Percentiles rank a stretch among this genome's conserved stretches.
Conservation (phyloP, 2,113 vertebrate genomes). For the Lethenteron camtschaticum region DNA sequence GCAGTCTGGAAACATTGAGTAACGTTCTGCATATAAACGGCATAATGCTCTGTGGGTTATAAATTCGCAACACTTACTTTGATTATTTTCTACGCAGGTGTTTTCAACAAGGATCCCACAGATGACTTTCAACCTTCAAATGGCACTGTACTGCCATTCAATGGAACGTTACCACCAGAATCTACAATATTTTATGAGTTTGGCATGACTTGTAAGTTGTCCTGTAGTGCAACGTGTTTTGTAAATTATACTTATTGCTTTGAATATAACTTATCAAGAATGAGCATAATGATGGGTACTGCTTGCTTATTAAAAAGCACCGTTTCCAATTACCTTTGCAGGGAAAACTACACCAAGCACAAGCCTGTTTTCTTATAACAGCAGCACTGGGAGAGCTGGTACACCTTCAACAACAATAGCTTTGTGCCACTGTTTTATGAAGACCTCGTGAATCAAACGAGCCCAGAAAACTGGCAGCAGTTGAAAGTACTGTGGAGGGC, state of each 20-base stretch:
- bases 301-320: too few relatives aligned
- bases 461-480: conserved; percentile 7
- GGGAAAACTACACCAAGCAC: conserved; percentile 10
- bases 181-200: conserved; percentile 11
- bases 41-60: too few relatives aligned
- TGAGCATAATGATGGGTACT: too few relatives aligned
- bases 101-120: conserved; percentile 11
- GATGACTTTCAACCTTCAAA: conserved; percentile 12
- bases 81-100: conserved; percentile 6
- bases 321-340: conserved; percentile 2
- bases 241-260: neutral
- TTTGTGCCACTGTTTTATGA: conserved; percentile 14
- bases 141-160: conserved; percentile 10
- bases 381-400: conserved; percentile 10
- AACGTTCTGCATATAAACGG: too few relatives aligned
- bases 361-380: conserved; percentile 12
- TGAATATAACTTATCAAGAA: too few relatives aligned
- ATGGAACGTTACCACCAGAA: conserved; percentile 12
- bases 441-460: conserved; percentile 8
- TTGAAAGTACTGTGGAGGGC: conserved; percentile 13
- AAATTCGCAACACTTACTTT: too few relatives aligned
- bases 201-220: conserved; percentile 12
- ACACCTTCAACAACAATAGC: conserved; percentile 13
- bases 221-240: neutral
- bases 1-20: too few relatives aligned